Conservation (phyloP, 2,113 vertebrate genomes). For the Pithys albifrons region DNA sequence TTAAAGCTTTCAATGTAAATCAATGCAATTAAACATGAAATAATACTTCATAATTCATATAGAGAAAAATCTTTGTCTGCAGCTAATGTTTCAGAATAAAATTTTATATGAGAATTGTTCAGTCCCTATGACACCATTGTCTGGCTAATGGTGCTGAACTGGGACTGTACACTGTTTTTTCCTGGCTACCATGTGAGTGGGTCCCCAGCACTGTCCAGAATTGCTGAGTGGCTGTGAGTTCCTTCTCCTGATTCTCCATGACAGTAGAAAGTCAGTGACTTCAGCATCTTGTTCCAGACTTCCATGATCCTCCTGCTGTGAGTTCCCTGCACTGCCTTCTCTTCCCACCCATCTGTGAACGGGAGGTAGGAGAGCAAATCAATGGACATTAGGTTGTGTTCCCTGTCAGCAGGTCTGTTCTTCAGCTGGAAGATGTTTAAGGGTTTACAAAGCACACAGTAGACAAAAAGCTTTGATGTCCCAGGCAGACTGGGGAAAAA, state of each 20-base stretch:
- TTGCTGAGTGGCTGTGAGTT: background rate
- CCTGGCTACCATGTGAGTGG: fast-evolving
- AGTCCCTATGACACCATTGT: background rate
- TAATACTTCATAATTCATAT: slow-evolving; percentile 10
- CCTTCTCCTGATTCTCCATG: background rate
- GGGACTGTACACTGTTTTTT: slow-evolving; percentile 24
- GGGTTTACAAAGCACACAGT: background rate
- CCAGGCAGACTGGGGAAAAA: background rate
- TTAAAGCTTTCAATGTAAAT: slow-evolving; percentile 51
- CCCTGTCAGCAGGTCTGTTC: background rate
- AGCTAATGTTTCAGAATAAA: background rate
- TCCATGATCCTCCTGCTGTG: background rate
- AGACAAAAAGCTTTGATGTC: background rate
- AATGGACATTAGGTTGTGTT: background rate
- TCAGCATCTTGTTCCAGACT: background rate
- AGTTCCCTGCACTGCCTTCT: background rate
- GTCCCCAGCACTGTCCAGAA: background rate
- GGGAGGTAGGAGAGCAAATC: background rate
- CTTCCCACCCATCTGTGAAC: background rate
- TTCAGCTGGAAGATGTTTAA: background rate
- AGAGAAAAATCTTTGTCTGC: background rate
- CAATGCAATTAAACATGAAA: slow-evolving; percentile 46
- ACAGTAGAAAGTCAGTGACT: fast-evolving
- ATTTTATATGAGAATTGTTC: background rate
- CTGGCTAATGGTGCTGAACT: slow-evolving; percentile 22